These are phyloP conservation scores for Cladopsammia gracilis DNA, from an alignment of 64 coral and sea anemone species.

Conservation along the genomic window DNA sequence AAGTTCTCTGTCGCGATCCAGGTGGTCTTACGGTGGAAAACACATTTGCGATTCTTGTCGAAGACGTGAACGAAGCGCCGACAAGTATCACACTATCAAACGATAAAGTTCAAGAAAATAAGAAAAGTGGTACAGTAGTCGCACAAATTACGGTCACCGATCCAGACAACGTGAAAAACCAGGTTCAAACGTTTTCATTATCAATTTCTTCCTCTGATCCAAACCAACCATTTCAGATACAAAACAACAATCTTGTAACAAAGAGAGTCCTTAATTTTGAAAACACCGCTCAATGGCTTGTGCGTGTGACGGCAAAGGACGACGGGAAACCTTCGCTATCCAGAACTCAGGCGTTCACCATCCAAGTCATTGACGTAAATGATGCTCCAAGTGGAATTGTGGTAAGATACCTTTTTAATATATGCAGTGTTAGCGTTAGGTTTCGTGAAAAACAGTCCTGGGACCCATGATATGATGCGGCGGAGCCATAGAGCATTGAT, in stretches of 20 bases:
- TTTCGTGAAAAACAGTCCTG: too few species aligned
- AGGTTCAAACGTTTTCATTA: conserved; percentile 61
- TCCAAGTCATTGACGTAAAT: conserved; percentile 78
- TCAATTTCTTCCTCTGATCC: conserved; percentile 37
- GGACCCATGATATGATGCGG: too few species aligned
- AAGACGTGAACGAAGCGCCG: conserved; percentile 75
- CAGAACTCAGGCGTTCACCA: conserved; percentile 52
- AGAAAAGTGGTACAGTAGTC: conserved; percentile 10
- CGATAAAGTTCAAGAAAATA: conserved; percentile 75
- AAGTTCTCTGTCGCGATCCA: conserved; percentile 77
- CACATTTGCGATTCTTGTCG: conserved; percentile 42
- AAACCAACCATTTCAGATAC: conserved; percentile 55
- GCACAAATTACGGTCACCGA: conserved; percentile 45
- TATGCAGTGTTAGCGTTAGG: too few species aligned
- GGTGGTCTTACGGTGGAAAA: conserved; percentile 38
- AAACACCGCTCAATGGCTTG: conserved; percentile 60
- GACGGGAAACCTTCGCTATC: conserved; percentile 59
- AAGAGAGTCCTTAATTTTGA: conserved; percentile 67
- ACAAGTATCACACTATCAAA: conserved; percentile 56
- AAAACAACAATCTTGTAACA: conserved; percentile 57
- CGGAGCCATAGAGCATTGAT: too few species aligned
- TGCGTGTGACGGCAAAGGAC: conserved; percentile 58
- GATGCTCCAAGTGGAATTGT: conserved; percentile 67
- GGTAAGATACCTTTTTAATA: conserved; percentile 42
- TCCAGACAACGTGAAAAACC: conserved; percentile 67